A percentile compares a stretch with the other conserved stretches of the same genome.
These are phyloP conservation scores for Copidosoma floridanum DNA, from an alignment of 1,140 invertebrate species.

Conservation along the genomic window DNA sequence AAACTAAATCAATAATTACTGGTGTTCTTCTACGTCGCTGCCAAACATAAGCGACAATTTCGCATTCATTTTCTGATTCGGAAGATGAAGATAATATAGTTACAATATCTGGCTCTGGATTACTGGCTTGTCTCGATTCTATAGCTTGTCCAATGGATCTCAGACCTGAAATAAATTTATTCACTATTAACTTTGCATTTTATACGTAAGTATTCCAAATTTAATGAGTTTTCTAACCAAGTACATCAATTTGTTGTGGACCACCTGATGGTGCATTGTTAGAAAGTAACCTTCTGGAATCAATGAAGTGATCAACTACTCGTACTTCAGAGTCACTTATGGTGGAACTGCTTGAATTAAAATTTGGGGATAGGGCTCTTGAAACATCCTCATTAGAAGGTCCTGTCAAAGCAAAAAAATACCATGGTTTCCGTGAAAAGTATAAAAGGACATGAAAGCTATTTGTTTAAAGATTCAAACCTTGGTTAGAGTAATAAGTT, in stretches of 20 bases:
- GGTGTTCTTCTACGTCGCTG: slow-evolving; percentile 59
- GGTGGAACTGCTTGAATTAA: slow-evolving; percentile 31
- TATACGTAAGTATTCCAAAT: not conserved
- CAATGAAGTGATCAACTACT: slow-evolving; percentile 37
- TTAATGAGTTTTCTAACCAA: slow-evolving; percentile 31
- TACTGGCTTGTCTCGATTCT: slow-evolving; percentile 23
- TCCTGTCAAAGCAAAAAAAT: slow-evolving; percentile 26
- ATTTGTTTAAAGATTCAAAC: slow-evolving; percentile 17
- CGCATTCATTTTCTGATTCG: slow-evolving; percentile 42
- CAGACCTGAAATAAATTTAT: slow-evolving; percentile 33
- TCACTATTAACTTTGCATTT: not conserved
- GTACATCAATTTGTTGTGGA: slow-evolving; percentile 35
- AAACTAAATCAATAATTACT: slow-evolving; percentile 54
- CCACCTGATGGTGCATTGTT: slow-evolving; percentile 27
- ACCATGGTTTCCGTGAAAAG: too few species aligned
- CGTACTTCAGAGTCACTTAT: slow-evolving; percentile 43
- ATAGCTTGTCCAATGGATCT: slow-evolving; percentile 39
- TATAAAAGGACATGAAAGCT: not conserved
- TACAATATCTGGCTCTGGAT: slow-evolving; percentile 1
- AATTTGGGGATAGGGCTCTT: slow-evolving; percentile 34
- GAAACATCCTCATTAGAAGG: slow-evolving; percentile 37
- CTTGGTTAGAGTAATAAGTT: slow-evolving; percentile 42
- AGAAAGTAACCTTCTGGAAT: slow-evolving; percentile 23
- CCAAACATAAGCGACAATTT: slow-evolving; percentile 57
- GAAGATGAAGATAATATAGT: slow-evolving; percentile 37